Base-by-base conservation (phyloP, 2,888 invertebrate genomes). In the Cheilosia vernalis region DNA sequence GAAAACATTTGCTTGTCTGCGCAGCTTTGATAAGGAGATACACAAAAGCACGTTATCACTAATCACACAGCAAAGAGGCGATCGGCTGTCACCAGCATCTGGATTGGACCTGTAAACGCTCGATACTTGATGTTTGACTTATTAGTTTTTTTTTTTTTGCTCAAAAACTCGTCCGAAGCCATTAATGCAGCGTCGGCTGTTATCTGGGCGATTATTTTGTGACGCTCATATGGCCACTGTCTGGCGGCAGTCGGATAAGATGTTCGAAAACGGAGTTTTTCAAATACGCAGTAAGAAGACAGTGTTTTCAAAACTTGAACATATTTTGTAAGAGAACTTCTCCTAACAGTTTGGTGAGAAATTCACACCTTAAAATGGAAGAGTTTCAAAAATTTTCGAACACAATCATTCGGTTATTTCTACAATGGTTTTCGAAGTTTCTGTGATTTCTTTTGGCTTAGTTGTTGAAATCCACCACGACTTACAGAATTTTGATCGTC, bases 1-100 rank as follows among this genome's bases (percentile, higher is more conserved):
- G 63, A 58, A 72, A 70, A 79, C 33, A 72, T 64, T 72, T 58
- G 33, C 21, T 63, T 78, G 17, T 21, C 40, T 56, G 60, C 33
- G 60, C 42, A 33, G 15, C 42, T 10, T 40, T 79, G 78, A 79
- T 72, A 72, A 72, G 63, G 9, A 33, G 30, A n/a, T 24, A 51
- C 51, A 61, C 27, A 61, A 30, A 53, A 51, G 51, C 33, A 53
- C n/a, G n/a, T 37, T 64, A 64, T 74, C 74, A 64, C 7, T 13
- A 55, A 44, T 61, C 44, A 53, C 24, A 60, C 51, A 51, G 2
- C 9, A 15, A 7, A n/a, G 33, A 15, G 40, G 10, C 53, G 51
- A 61, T 70, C 51, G 27, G 10, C 21, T 33, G 55, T 73, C 72
- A 72, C 27, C 51, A 72, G 33, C 63, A 47, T 53, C 40, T 72